Conservation (phyloP, 2,113 vertebrate genomes). For the Perca flavescens region DNA sequence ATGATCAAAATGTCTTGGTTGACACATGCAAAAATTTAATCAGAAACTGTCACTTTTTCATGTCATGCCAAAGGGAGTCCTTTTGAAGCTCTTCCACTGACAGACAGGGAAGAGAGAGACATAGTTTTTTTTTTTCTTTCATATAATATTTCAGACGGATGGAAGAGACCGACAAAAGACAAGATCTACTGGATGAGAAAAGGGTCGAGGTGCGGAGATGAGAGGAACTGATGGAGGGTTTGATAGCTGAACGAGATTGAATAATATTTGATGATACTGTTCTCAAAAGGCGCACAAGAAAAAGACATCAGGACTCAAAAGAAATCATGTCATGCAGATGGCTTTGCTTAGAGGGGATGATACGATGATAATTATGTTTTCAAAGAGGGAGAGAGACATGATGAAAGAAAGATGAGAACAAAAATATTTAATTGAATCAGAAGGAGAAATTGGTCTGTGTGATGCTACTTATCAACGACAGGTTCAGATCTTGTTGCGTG, state of each 20-base stretch:
- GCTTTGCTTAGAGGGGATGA: conserved; percentile 22
- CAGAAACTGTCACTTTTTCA: conserved; percentile 50
- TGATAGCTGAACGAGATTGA: conserved; percentile 47
- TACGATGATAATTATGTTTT: conserved; percentile 49
- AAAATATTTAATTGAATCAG: conserved; percentile 8
- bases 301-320: background rate
- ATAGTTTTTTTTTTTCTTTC: background rate
- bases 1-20: conserved; percentile 27
- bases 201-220: conserved; percentile 44
- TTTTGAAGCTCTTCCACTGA: conserved; percentile 51
- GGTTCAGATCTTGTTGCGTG: background rate
- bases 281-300: conserved; percentile 31
- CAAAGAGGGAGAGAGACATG: conserved; percentile 12
- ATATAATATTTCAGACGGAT: conserved; percentile 33
- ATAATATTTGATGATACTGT: conserved; percentile 39
- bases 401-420: conserved; percentile 3
- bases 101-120: conserved; percentile 20
- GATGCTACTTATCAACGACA: conserved; percentile 5
- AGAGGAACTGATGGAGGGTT: conserved; percentile 43
- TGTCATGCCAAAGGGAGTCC: conserved; percentile 43
- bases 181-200: conserved; percentile 19
- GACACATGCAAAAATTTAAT: conserved; percentile 36
- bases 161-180: conserved; percentile 41
- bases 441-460: conserved; percentile 1
- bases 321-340: conserved; percentile 28